Evolutionary conservation across 2,797 vertebrate species (phyloP), one percentile per base, ranked within the genome.

Genomic region (Sylvia borin): DNA sequence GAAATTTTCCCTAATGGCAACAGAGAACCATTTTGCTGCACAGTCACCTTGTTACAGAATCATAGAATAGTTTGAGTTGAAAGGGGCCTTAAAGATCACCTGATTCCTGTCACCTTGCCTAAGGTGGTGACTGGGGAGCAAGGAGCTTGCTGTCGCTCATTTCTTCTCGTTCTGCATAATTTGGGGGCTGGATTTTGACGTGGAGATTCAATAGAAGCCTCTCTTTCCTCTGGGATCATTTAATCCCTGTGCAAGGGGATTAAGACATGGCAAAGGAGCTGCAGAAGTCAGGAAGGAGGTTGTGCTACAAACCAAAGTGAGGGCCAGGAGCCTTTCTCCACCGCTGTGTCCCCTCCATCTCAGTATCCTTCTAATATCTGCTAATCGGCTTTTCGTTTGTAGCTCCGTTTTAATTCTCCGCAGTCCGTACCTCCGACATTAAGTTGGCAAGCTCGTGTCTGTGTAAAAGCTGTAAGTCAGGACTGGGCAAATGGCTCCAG

Each of bases 381-480:
- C 66, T 93, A 92, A 96, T 94, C 29, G 3, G 90, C 82, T 95
- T 94, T 86, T 42, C 62, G 11, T 70, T 68, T 73, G 92, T 92
- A 48, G 60, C 66, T 90, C 85, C 1, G 0, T 93, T 92, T 94
- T 88, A 75, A 85, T 81, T 88, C 79, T 34, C 66, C 3, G 1
- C 12, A 60, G 91, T 21, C 62, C n/a, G 1, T 60, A 83, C 81
- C 88, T 87, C 89, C 2, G 3, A 50, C 78, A 15, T 83, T 74
- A 89, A 93, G 81, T 83, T 90, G 95, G 94, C 91, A 92, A 80
- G 84, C 78, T 68, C 5, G 8, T 0, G 40, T 36, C 61, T 93
- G 79, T 77, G 78, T 94, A 85, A 93, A 94, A 85, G 78, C 84
- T 77, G 51, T 12, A 66, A 88, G 85, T 90, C 80, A 90, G 89